Evolutionary conservation across 2,113 vertebrate genomes (phyloP), one percentile per base, ranked within the genome.

Genomic region (Leptobrachium ailaonicum): DNA sequence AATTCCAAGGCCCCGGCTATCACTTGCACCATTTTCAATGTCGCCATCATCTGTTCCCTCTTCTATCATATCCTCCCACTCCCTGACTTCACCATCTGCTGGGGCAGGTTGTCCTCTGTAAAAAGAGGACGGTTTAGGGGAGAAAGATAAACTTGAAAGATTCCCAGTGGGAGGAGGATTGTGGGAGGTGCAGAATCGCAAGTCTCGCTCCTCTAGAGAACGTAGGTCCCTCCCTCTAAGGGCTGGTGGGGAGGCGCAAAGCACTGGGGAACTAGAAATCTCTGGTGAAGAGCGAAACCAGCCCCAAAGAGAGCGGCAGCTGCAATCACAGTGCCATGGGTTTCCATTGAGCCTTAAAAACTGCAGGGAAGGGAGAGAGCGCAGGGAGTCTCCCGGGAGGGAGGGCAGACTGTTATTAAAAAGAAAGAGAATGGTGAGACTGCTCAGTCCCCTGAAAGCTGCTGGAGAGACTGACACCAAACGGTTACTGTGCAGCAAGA

Each of bases 281-380:
- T 95, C 95, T 2, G 94, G 91, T n/a, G 89, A 85, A 71, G 92
- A 94, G 42, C 85, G 89, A 91, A 98, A 98, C 95, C 95, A 98
- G 84, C 95, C 95, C 96, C 97, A 98, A 44, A 99, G 93, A 8
- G 95, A 89, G 41, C 90, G 95, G 0, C 96, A 96, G 42, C 96
- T 96, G 54, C 97, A 99, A 86, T 96, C 96, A 44, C 97, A 99
- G 71, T 94, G 95, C 97, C 97, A 98, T 68, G 97, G 97, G 88
- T 98, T 98, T 69, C 88, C 93, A 58, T 98, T 98, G 87, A 99
- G 96, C 68, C 97, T 94, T 77, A 99, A 93, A 88, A 98, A 99
- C 92, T 98, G 96, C n/a, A 99, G 92, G 3, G 94, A 89, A 0
- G 94, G 90, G 40, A 95, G 87, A 32, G 95, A 94, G 8, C 87